Conservation (phyloP, 2,888 invertebrate genomes). For the Leucophora obtusa region DNA sequence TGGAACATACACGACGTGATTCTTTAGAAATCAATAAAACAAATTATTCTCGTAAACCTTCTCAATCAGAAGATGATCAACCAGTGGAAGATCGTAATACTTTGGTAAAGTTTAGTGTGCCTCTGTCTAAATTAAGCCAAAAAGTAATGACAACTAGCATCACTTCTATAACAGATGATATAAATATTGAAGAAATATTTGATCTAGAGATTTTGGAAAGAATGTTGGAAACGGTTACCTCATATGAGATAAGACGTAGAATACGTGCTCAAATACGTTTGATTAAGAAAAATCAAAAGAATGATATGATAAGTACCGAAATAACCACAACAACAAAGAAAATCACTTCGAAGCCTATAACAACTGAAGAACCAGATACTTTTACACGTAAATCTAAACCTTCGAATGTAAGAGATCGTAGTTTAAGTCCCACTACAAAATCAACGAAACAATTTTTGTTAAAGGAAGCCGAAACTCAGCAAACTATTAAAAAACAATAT, state of each 20-base stretch:
- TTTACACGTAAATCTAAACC: constrained; percentile 62
- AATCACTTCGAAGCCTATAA: constrained; percentile 18
- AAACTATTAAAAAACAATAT: background rate
- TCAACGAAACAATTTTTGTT: background rate
- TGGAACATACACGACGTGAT: constrained; percentile 77
- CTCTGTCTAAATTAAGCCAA: constrained; percentile 79
- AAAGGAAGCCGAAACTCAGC: background rate
- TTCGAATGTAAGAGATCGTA: background rate
- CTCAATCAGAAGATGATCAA: constrained; percentile 71
- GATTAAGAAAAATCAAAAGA: constrained; percentile 83
- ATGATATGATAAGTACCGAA: constrained; percentile 69
- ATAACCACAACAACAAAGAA: constrained; percentile 55
- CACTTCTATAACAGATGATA: constrained; percentile 79
- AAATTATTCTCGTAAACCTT: constrained; percentile 73
- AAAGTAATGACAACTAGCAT: constrained; percentile 70
- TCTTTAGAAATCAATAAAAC: constrained; percentile 76
- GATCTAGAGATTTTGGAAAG: constrained; percentile 85
- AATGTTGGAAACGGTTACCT: constrained; percentile 86
- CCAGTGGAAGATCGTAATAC: constrained; percentile 78
- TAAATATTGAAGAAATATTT: constrained; percentile 86
- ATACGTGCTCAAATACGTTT: constrained; percentile 88
- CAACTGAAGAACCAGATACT: constrained; percentile 70
- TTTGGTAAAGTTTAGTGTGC: constrained; percentile 85
- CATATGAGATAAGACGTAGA: constrained; percentile 87
- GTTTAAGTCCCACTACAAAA: background rate